A percentile compares a stretch with the other conserved stretches of the same genome.
These are phyloP conservation scores for Steromphala cineraria DNA, from an alignment of 2,888 invertebrate genomes.

Conservation along the genomic window DNA sequence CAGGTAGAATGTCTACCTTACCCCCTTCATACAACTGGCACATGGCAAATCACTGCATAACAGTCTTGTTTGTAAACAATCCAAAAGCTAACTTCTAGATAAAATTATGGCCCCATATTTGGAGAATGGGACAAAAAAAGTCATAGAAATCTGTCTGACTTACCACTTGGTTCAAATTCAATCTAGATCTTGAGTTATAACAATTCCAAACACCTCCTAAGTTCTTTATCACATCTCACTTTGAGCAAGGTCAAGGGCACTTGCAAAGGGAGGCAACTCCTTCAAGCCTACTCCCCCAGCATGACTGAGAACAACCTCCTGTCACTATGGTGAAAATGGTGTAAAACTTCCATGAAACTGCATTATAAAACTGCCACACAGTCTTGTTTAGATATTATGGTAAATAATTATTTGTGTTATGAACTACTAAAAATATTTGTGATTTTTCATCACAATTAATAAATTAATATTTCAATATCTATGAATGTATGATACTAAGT, in stretches of 20 bases:
- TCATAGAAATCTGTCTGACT: not conserved
- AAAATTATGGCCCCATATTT: not conserved
- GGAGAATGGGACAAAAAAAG: not conserved
- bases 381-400: not conserved
- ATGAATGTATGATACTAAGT: no score
- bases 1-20: not conserved
- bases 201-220: not conserved
- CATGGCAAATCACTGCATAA: not conserved
- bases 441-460: no score
- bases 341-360: not conserved
- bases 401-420: no score
- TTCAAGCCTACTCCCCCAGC: not conserved
- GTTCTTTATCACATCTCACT: not conserved
- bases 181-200: not conserved
- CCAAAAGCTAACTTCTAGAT: not conserved
- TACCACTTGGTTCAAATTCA: not conserved
- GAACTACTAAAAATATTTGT: no score
- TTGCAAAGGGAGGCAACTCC: not conserved
- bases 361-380: not conserved
- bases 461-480: no score
- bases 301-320: not conserved
- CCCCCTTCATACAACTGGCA: not conserved
- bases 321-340: not conserved
- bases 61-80: slow-evolving; percentile 3
- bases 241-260: slow-evolving; percentile 2